phyloP scores from a whole-genome alignment of 2,797 vertebrate species.

The Schizothorax lantsangensis region DNA sequence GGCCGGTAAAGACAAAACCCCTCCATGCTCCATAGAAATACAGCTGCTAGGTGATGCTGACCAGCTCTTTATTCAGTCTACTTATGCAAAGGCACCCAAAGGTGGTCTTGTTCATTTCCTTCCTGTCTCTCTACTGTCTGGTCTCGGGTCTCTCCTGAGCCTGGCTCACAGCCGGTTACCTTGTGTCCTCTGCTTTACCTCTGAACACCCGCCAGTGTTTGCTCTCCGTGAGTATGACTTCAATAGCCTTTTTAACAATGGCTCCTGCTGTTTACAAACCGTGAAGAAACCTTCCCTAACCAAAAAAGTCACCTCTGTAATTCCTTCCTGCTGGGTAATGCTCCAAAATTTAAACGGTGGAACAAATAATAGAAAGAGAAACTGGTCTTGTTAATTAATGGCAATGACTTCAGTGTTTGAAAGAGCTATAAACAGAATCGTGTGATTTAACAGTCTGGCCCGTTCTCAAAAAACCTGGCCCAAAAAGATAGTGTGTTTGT shows the following conservation, averaged over 20 bases:
- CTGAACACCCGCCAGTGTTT: conserved; percentile 41
- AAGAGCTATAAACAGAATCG: conserved; percentile 3
- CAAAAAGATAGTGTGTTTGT: conserved; percentile 7
- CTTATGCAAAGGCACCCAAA: conserved; percentile 17
- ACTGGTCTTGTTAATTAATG: conserved; percentile 7
- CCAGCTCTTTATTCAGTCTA: not conserved
- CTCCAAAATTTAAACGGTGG: not conserved
- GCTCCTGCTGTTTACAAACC: conserved; percentile 43
- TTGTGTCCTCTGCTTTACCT: conserved; percentile 50
- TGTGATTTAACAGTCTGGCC: conserved; percentile 9
- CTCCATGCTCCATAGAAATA: conserved; percentile 17
- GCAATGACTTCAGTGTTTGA: not conserved
- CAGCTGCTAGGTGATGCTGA: conserved; percentile 16
- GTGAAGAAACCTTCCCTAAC: conserved; percentile 11
- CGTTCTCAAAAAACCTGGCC: conserved; percentile 21
- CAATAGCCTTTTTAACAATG: conserved; percentile 41
- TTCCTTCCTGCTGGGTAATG: conserved; percentile 5
- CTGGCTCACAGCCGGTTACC: conserved; percentile 12
- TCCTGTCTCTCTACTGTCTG: not conserved
- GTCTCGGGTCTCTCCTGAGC: conserved; percentile 2
- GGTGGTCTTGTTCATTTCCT: conserved; percentile 1
- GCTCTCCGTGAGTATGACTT: conserved; percentile 42
- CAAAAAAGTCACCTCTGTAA: not conserved
- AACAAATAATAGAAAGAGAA: conserved; percentile 21
- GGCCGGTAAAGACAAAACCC: conserved; percentile 29